Evolutionary conservation across 2,888 invertebrate species (phyloP), one percentile per base, ranked within the genome.

Genomic region (Pyralis farinalis): DNA sequence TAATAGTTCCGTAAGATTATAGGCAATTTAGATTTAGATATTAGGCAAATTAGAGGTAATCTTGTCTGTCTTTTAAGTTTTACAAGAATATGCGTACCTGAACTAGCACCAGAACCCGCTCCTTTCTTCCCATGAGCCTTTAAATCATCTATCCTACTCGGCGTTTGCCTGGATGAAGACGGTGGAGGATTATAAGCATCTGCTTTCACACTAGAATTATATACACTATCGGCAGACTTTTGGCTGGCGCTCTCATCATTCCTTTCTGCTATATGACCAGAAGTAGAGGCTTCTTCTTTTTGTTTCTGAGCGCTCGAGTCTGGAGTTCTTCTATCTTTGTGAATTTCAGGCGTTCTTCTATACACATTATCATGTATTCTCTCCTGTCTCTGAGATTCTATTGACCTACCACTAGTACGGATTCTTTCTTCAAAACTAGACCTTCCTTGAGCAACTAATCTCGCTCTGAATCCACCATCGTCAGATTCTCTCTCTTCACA

Each of bases 101-200:
- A 92, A 70, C 93, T 93, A 20, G 92, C 91, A 3, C 91, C 91
- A 7, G 92, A 92, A 10, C 92, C 91, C 0, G 90, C 78, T 7
- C 81, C 82, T 50, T 87, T 87, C 54, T 86, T 87, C 7, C 86
- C 83, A 41, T 79, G 77, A 9, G 77, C 75, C 49, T 88, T 89
- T 49, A 78, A 74, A 68, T 82, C 90, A 76, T 88, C 88, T 70
- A 88, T 84, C 50, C 87, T 74, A 46, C 64, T 87, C 4, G 87
- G 87, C 1, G 87, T 78, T 43, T 83, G 78, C 58, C 86, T 70
- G n/a, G 85, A 80, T 0, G 90, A 90, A 1, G 90, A 86, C 0
- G 87, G 84, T 36, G 85, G 88, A n/a, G 86, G 83, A 41, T 73
- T 74, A 44, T 74, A 78, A 0, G 67, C 52, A 34, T 89, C 89